Conservation (phyloP, 1,140 invertebrate genomes). For the Trissolcus basalis region DNA sequence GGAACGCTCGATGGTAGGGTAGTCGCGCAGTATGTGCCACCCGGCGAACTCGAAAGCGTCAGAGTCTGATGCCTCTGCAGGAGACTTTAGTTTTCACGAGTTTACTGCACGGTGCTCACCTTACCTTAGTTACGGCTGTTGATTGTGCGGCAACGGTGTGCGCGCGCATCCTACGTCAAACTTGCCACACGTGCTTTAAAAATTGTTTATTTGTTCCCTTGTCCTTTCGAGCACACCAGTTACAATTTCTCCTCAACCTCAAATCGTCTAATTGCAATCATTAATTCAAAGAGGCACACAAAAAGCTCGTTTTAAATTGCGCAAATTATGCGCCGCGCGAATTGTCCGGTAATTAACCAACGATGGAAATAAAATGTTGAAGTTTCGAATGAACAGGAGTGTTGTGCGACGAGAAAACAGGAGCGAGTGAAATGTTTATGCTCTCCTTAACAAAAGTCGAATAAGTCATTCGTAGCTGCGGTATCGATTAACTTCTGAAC, state of each 20-base stretch:
- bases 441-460: too few relatives aligned
- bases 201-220: conserved; percentile 25
- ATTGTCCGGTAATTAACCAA: too few relatives aligned
- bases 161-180: conserved; percentile 28
- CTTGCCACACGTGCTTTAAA: conserved; percentile 46
- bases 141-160: conserved; percentile 24
- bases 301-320: too few relatives aligned
- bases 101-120: conserved; percentile 67
- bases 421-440: too few relatives aligned
- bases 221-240: too few relatives aligned
- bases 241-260: too few relatives aligned
- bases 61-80: conserved; percentile 55
- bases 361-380: too few relatives aligned
- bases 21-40: conserved; percentile 49
- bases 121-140: conserved; percentile 60
- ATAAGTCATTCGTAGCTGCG: neutral
- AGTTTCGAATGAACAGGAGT: too few relatives aligned
- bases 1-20: conserved; percentile 53
- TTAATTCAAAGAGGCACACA: too few relatives aligned
- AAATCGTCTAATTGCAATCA: too few relatives aligned
- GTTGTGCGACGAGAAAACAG: too few relatives aligned
- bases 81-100: conserved; percentile 65
- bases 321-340: too few relatives aligned
- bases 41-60: conserved; percentile 48
- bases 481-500: conserved; percentile 11